Evolutionary conservation across 2,888 invertebrate species (phyloP).

Genomic region (Petrolisthes manimaculis): DNA sequence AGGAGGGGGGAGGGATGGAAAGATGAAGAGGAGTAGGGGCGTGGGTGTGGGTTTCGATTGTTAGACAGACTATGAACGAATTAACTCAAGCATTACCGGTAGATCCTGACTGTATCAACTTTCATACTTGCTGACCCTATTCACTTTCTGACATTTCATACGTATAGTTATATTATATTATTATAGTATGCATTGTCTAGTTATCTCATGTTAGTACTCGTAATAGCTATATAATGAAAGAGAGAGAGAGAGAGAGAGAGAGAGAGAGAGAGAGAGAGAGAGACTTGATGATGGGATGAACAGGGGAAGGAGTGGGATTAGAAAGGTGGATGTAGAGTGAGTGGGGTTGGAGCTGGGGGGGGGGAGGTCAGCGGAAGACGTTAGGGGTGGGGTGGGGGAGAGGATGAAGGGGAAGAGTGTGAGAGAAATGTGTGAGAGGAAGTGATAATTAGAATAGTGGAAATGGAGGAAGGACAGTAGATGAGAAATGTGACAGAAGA

Average conservation of each 20-base stretch:
- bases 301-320: not conserved
- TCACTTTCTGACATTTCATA: not conserved
- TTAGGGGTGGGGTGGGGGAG: no score
- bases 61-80: no score
- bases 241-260: not conserved
- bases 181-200: constrained; percentile 7
- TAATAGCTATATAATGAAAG: not conserved
- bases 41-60: no score
- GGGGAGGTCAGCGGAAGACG: no score
- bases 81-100: no score
- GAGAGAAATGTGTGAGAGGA: not conserved
- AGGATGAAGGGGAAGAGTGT: no score
- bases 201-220: not conserved
- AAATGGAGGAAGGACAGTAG: not conserved
- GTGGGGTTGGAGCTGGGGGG: not conserved
- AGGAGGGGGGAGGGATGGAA: no score
- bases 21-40: no score
- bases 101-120: no score
- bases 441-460: not conserved
- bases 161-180: not conserved
- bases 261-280: not conserved
- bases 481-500: not conserved
- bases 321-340: not conserved
- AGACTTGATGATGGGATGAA: not conserved
- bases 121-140: no score